Base-by-base conservation (phyloP, 1,140 invertebrate genomes). In the Planococcus citri region DNA sequence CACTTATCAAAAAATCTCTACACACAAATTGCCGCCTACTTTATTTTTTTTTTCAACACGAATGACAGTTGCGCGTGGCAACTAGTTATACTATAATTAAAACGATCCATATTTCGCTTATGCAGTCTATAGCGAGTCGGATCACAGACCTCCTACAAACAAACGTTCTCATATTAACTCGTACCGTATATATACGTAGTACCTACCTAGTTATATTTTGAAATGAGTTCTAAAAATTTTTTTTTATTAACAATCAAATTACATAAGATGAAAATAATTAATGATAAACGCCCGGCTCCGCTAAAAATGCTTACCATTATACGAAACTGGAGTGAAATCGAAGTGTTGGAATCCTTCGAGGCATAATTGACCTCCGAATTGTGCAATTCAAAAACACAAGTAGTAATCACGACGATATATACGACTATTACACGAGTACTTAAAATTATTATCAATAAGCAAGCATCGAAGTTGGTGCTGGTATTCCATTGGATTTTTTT, bases 221-320 rank as follows among this genome's bases (percentile, higher is more conserved):
- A 51, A 51, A 51, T 51, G 41, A 51, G 41, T 51, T 51, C 29
- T 51, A 51, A 20, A 51, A 17, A 51, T 51, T 51, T 51, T 51
- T 51, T 51, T 51, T 51, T 51, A 51, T 51, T 20, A 20, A 51
- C 41, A 51, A 51, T 51, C 41, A 51, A 51, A 51, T 51, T 51
- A 51, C 41, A 51, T 51, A 51, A 51, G 41, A 51, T 51, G 41
- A 51, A 51, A 51, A 51, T 51, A 51, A 51, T 51, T 51, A 51
- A 51, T 20, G n/a, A 51, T 51, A 51, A 51, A 51, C 41, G 41
- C 41, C 41, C n/a, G 41, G 29, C 29, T 12, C 29, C 29, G 29
- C 4, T 20, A 51, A 51, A 51, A 17, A 51, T 51, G 10, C 41
- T 51, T 51, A 51, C 41, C 41, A 51, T 51, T 51, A 51, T 51